Percentiles rank a stretch among this genome's conserved stretches.
Evolutionary conservation across 2,888 invertebrate species (phyloP).

Genomic region (Eupeodes luniger): DNA sequence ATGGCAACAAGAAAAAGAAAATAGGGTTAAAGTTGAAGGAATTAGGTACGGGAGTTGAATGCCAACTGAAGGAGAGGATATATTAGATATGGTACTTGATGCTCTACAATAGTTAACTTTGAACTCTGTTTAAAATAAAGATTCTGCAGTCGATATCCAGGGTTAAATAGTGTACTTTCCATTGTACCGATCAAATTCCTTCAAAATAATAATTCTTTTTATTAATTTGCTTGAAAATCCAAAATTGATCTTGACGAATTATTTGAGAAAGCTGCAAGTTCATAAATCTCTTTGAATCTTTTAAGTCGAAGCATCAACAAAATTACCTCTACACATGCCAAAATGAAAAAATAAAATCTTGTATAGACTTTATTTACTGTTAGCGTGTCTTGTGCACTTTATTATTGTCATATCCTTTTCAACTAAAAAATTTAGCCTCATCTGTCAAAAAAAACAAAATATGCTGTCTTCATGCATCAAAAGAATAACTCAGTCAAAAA

Average conservation of each 20-base stretch:
- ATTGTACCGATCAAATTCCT: too few relatives aligned
- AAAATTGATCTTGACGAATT: neutral
- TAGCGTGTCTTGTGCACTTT: neutral
- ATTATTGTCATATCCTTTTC: neutral
- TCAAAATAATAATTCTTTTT: too few relatives aligned
- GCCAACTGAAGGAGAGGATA: neutral
- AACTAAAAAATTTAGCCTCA: slow-evolving; percentile 5
- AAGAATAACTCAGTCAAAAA: neutral
- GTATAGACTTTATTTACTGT: neutral
- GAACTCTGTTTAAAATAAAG: too few relatives aligned
- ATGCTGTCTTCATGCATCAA: slow-evolving; percentile 18
- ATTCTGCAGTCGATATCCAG: too few relatives aligned
- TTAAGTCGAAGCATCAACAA: neutral
- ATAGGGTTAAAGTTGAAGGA: neutral
- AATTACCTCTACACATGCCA: neutral
- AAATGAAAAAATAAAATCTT: neutral
- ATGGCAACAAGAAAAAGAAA: too few relatives aligned
- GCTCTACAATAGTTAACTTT: too few relatives aligned
- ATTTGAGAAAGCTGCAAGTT: neutral
- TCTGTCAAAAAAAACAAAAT: slow-evolving; percentile 15
- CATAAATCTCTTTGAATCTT: neutral
- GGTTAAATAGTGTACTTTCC: neutral
- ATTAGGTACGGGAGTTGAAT: neutral
- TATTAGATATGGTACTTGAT: too few relatives aligned
- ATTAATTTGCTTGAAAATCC: neutral